These are phyloP conservation scores for Turdus rufiventris DNA, from an alignment of 2,113 vertebrate genomes.

Conservation along the genomic window DNA sequence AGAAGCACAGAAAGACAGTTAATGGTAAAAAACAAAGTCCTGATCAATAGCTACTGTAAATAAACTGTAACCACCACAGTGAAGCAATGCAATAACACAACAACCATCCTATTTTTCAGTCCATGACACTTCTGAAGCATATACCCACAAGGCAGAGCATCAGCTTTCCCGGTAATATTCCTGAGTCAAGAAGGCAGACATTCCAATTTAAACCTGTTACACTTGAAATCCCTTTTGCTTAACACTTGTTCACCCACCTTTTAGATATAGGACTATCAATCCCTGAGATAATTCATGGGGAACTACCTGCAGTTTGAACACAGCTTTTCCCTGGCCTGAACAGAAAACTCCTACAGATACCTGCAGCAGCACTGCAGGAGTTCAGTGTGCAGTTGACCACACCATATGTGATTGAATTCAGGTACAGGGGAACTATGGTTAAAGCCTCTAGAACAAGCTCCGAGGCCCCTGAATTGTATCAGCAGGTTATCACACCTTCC, in stretches of 20 bases:
- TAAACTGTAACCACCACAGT: neutral
- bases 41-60: neutral
- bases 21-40: neutral
- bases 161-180: neutral
- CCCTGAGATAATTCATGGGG: neutral
- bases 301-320: neutral
- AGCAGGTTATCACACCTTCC: neutral
- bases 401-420: neutral
- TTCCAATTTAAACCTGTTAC: slow-evolving; percentile 28
- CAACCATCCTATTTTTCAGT: slow-evolving; percentile 10
- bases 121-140: neutral
- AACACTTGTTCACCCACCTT: neutral
- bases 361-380: neutral
- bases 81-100: slow-evolving; percentile 7
- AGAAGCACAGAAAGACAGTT: neutral
- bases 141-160: neutral
- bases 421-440: neutral
- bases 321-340: neutral
- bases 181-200: slow-evolving; percentile 11
- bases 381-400: neutral
- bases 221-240: slow-evolving; percentile 29
- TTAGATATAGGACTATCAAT: slow-evolving; percentile 3
- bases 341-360: neutral
- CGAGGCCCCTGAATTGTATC: neutral
- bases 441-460: neutral